Conservation (phyloP, 2,888 invertebrate genomes). For the Ischnus inquisitorius region DNA sequence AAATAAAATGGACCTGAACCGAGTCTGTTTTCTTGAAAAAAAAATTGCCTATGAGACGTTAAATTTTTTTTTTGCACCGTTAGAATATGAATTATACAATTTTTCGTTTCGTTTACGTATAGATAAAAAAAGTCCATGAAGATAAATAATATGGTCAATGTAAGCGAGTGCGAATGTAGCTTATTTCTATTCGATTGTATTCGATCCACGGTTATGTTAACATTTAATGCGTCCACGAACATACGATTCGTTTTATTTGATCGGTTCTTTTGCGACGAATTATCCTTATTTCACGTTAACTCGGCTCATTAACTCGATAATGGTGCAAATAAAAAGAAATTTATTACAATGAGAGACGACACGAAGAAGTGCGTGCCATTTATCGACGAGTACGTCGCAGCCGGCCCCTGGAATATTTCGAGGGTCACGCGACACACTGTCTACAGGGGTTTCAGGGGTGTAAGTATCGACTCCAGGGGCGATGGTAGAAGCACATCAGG, state of each 20-base stretch:
- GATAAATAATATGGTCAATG: too few relatives aligned
- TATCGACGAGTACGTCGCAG: not conserved
- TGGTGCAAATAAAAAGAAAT: not conserved
- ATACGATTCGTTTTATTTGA: not conserved
- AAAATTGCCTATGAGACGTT: too few relatives aligned
- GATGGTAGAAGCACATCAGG: slow-evolving; percentile 40
- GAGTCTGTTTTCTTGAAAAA: too few relatives aligned
- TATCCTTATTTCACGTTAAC: too few relatives aligned
- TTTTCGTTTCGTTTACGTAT: too few relatives aligned
- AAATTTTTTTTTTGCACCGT: too few relatives aligned
- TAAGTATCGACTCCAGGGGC: slow-evolving; percentile 17
- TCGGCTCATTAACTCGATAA: too few relatives aligned
- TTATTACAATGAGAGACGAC: not conserved
- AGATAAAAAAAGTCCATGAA: too few relatives aligned
- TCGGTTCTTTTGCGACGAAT: not conserved
- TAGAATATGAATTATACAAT: too few relatives aligned
- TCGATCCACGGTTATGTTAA: too few relatives aligned
- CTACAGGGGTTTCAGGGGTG: slow-evolving; percentile 9
- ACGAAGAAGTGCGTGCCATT: not conserved
- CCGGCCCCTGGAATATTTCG: slow-evolving; percentile 1
- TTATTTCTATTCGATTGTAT: too few relatives aligned
- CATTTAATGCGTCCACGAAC: not conserved
- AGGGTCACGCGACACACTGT: slow-evolving; percentile 9
- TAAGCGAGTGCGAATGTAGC: not conserved
- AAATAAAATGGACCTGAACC: too few relatives aligned